These are phyloP conservation scores for Chromoteleia sp. DNA, from an alignment of 2,888 invertebrate genomes.

Conservation along the genomic window DNA sequence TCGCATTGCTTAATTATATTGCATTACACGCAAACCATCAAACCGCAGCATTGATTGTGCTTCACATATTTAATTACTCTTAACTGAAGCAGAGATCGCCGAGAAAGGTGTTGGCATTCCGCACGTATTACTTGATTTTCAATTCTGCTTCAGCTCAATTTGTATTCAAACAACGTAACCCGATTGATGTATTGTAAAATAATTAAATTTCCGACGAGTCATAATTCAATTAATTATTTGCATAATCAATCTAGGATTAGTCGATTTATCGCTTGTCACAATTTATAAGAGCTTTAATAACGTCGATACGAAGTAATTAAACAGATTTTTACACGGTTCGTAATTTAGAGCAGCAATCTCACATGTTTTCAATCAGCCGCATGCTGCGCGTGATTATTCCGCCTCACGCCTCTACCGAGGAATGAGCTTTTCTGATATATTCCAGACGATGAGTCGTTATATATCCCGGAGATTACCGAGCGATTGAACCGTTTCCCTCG, in stretches of 20 bases:
- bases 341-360: conserved; percentile 35
- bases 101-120: conserved; percentile 20
- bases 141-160: background rate
- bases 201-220: background rate
- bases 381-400: conserved; percentile 3
- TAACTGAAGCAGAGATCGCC: conserved; percentile 15
- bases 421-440: no score
- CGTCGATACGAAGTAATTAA: background rate
- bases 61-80: conserved; percentile 48
- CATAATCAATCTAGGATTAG: background rate
- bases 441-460: no score
- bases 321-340: conserved; percentile 2
- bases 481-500: no score
- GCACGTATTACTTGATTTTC: conserved; percentile 8
- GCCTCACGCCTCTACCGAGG: no score
- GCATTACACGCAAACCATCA: conserved; percentile 30
- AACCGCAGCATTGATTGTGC: conserved; percentile 54
- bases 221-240: background rate
- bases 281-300: background rate
- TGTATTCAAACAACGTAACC: background rate
- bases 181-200: background rate
- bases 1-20: conserved; percentile 28
- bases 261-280: conserved; percentile 12
- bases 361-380: conserved; percentile 30
- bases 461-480: no score